Percentiles rank a stretch among this genome's conserved stretches.
Evolutionary conservation across 2,113 vertebrate genomes (phyloP).

Genomic region (Suricata suricatta): DNA sequence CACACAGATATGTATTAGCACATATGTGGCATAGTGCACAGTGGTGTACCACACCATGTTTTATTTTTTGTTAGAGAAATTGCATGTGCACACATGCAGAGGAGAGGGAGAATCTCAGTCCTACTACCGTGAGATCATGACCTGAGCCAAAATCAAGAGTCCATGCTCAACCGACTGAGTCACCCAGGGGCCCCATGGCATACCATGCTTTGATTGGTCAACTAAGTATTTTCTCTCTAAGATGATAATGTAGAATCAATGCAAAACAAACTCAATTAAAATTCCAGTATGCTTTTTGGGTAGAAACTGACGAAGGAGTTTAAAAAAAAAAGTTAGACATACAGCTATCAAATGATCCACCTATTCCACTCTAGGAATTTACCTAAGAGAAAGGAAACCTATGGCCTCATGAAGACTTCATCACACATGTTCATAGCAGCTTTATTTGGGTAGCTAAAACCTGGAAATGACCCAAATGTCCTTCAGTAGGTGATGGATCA

Average conservation of each 20-base stretch:
- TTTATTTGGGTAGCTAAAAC: conserved; percentile 8
- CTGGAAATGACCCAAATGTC: conserved; percentile 13
- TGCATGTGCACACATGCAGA: no score
- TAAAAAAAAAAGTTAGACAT: neutral
- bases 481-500: neutral
- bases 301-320: conserved; percentile 7
- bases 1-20: neutral
- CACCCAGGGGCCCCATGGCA: neutral
- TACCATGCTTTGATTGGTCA: neutral
- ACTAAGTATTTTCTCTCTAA: neutral
- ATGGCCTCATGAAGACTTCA: neutral
- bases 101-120: no score
- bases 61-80: neutral
- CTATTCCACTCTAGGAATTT: neutral
- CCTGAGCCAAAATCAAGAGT: no score
- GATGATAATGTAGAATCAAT: neutral
- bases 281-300: neutral
- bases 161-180: no score
- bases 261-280: neutral
- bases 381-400: neutral
- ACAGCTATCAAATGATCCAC: neutral
- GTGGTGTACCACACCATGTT: neutral
- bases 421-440: neutral
- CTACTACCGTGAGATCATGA: no score
- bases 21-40: neutral